Base-by-base conservation (phyloP, 2,113 vertebrate species). In the Protobothrops flavoviridis region DNA sequence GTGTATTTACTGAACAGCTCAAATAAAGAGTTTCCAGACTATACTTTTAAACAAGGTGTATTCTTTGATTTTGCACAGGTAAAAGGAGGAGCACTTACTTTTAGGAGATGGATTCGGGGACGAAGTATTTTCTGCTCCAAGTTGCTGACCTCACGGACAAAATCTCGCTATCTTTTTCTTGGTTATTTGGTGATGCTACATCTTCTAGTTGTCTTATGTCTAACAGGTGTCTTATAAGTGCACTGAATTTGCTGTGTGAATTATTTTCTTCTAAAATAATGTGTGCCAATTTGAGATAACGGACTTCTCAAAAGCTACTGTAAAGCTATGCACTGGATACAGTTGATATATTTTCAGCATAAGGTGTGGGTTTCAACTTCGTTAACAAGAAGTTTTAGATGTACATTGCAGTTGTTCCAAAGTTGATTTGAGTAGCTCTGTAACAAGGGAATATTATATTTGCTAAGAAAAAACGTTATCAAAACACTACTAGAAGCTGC, bases 111-210 rank as follows among this genome's bases (percentile, higher is more conserved):
- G 98, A 94, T 99, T 88, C 97, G 98, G 1, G 98, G 98, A 2
- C 94, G 98, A 94, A 99, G 98, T 93, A 97, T 99, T 53, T 99
- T 98, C 97, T 99, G 98, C 95, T 98, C 98, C 85, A 98, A 98
- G 95, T 96, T 99, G 96, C 96, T 99, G 97, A 98, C 98, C 0
- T 97, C 98, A 57, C 97, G 98, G 85, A 97, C 97, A 15, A 98
- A 98, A 93, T 98, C 98, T 17, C 98, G 98, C 50, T 98, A 98
- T 94, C 91, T 99, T 15, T 98, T 99, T 96, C 97, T 99, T 94
- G 96, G 95, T 0, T 99, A 99, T 97, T 95, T 99, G 92, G 56
- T 99, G 33, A 95, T 97, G 0, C 87, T 99, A 0, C 99, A 99
- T 93, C 93, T 98, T 89, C 29, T 98, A 0, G 94, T 99, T 33